Base-by-base conservation (phyloP, 2,888 invertebrate species). In the Campoletis raptor region DNA sequence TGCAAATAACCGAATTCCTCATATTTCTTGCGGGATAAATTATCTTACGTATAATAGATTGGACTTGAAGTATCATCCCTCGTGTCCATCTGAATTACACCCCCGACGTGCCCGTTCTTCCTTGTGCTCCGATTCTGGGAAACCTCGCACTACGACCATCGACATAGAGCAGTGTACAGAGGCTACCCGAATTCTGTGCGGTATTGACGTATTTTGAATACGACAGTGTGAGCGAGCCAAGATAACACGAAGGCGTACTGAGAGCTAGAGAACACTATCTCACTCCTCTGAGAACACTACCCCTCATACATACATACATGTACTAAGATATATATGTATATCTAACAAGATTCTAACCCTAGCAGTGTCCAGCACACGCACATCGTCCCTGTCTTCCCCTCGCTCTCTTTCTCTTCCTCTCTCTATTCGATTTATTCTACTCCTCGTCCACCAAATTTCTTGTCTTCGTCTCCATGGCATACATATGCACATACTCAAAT, bases 191-290 rank as follows among this genome's bases (percentile, higher is more conserved):
- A 91, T 91, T 85, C 83, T 87, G 87, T 80, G 88, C 88, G 87
- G 88, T 92, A 91, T 92, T 91, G 91, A 91, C 90, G 92, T 91
- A 91, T 91, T 92, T 91, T 90, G 92, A 92, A 92, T 91, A 89
- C 87, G 66, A 24, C 73, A 79, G 85, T 73, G 77, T 69, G 84
- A 87, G 83, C 74, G 67, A 78, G 83, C 79, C 61, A 74, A 79
- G 86, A 84, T 85, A 83, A 83, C 70, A 76, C 67, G 48, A 82
- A 85, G 81, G 86, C 72, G 84, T 85, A 86, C 81, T 42, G 18
- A 54, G 7, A 88, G 90, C 90, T 89, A 85, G 88, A 90, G 61
- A 88, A 89, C 87, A 85, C 90, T 90, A 88, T 90, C 89, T 89
- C 85, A 87, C 90, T 89, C 89, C 89, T 67, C 64, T 37, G 81